Conservation (phyloP, 2,797 vertebrate genomes). For the Linurgus olivaceus region DNA sequence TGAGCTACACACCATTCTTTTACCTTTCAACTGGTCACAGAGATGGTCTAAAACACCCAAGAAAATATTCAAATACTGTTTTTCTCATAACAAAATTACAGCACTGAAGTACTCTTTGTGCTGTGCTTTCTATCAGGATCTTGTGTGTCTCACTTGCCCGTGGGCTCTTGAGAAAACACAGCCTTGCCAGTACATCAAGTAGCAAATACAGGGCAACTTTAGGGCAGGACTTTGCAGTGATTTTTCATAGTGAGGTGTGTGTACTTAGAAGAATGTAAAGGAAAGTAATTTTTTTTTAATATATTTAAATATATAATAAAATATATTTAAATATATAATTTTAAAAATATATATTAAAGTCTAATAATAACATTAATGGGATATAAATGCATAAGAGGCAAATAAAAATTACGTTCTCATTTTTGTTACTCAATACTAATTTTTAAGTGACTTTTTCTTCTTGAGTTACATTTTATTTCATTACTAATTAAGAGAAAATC, state of each 20-base stretch:
- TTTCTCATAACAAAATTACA: neutral
- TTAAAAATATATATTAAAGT: neutral
- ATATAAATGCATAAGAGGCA: neutral
- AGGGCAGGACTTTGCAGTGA: neutral
- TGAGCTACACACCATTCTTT: neutral
- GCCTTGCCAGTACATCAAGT: neutral
- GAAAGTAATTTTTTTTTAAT: fast-evolving
- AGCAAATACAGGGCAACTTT: neutral
- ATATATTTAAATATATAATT: too few relatives aligned
- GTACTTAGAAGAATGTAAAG: neutral
- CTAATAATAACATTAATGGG: neutral
- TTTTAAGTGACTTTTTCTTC: neutral
- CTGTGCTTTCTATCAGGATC: neutral
- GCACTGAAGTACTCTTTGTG: neutral
- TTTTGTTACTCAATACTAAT: neutral
- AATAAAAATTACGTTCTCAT: neutral
- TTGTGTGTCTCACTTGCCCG: neutral
- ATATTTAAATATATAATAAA: too few relatives aligned
- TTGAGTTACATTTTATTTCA: neutral
- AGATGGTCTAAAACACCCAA: neutral
- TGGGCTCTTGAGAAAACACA: neutral
- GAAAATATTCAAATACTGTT: neutral
- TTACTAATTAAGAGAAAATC: neutral
- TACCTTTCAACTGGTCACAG: neutral
- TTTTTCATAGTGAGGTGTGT: neutral